Conservation (phyloP, 2,797 vertebrate genomes). For the Tragelaphus oryx region DNA sequence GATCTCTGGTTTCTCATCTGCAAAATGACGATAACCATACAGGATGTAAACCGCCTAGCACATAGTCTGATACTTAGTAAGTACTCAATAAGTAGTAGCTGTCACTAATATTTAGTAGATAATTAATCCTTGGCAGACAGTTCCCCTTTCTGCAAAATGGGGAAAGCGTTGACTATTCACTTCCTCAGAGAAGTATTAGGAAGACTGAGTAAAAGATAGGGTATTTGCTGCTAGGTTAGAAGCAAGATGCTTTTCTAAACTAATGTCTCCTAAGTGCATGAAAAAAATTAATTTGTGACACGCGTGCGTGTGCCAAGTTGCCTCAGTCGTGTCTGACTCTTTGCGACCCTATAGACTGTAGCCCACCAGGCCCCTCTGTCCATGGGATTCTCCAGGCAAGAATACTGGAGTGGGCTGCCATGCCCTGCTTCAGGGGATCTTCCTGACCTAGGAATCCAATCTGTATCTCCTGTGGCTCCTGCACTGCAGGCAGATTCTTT, state of each 20-base stretch:
- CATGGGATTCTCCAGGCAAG: not conserved
- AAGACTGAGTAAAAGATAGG: not conserved
- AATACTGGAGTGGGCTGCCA: not conserved
- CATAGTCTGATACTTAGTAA: not conserved
- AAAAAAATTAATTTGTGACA: not conserved
- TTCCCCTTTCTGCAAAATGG: not conserved
- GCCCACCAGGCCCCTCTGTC: not conserved
- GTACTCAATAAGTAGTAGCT: not conserved
- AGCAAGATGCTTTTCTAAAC: constrained; percentile 12
- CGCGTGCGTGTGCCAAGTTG: accelerated
- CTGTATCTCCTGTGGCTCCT: not conserved
- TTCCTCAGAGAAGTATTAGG: not conserved
- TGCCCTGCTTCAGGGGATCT: not conserved
- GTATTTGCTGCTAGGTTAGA: not conserved
- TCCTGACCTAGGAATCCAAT: not conserved
- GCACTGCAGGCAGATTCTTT: not conserved
- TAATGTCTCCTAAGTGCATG: not conserved
- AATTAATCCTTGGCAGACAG: not conserved
- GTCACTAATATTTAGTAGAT: not conserved
- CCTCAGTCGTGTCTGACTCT: not conserved
- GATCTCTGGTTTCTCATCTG: not conserved
- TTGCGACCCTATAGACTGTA: not conserved
- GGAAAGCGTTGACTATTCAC: not conserved
- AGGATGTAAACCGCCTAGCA: not conserved
- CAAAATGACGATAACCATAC: not conserved